These are phyloP conservation scores for Spinibarbus caldwelli DNA, from an alignment of 2,797 vertebrate genomes.

Conservation along the genomic window DNA sequence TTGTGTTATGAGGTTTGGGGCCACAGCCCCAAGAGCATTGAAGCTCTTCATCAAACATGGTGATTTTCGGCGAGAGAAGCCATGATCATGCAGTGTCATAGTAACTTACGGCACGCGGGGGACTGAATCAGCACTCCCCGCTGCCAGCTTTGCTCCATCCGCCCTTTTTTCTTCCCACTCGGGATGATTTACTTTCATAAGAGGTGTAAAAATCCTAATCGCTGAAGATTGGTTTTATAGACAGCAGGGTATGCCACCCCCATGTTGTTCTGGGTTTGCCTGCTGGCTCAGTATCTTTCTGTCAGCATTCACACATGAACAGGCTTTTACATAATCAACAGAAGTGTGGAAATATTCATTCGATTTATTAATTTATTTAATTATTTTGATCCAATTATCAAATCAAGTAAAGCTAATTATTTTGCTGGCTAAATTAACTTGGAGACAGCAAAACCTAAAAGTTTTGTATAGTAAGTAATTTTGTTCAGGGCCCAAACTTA, in stretches of 20 bases:
- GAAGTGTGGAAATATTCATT: slow-evolving; percentile 35
- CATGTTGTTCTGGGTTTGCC: slow-evolving; percentile 30
- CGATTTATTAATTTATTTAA: slow-evolving; percentile 31
- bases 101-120: slow-evolving; percentile 36
- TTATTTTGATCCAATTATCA: slow-evolving; percentile 12
- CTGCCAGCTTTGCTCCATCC: slow-evolving; percentile 48
- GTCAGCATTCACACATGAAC: slow-evolving; percentile 49
- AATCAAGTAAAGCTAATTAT: slow-evolving; percentile 3
- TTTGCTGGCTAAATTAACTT: slow-evolving; percentile 23
- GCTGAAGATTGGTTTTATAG: slow-evolving; percentile 33
- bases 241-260: slow-evolving; percentile 19
- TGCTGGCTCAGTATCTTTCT: slow-evolving; percentile 10
- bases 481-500: slow-evolving; percentile 2
- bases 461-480: not conserved
- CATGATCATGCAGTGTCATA: slow-evolving; percentile 41
- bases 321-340: slow-evolving; percentile 47
- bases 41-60: not conserved
- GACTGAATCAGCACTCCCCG: slow-evolving; percentile 57
- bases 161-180: slow-evolving; percentile 27
- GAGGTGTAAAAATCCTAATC: slow-evolving; percentile 48
- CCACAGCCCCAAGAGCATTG: not conserved
- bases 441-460: not conserved
- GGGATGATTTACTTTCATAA: slow-evolving; percentile 48
- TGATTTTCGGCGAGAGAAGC: not conserved
- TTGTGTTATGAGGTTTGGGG: slow-evolving; percentile 43